Conservation (phyloP, 2,113 vertebrate species). For the Meleagris gallopavo region DNA sequence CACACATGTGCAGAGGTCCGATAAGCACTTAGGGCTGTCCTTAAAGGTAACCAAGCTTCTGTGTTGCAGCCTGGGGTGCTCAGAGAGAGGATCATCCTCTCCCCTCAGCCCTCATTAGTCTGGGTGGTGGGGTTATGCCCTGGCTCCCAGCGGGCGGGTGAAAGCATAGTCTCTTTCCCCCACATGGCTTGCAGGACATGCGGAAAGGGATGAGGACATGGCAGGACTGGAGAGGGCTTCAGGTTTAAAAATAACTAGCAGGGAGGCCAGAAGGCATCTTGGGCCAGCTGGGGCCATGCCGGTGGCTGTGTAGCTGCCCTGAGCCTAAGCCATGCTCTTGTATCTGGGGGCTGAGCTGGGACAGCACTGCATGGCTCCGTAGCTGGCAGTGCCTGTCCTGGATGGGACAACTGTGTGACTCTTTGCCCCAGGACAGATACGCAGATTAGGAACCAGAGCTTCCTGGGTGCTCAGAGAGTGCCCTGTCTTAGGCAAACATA, state of each 20-base stretch:
- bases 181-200: not conserved
- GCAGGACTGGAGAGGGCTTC: not conserved
- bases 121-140: not conserved
- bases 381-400: not conserved
- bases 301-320: not conserved
- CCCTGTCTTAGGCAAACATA: not conserved
- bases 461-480: not conserved
- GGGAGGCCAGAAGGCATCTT: not conserved
- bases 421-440: not conserved
- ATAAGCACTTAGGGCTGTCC: not conserved
- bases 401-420: no score
- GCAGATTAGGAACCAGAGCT: not conserved
- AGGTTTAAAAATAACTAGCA: constrained; percentile 23
- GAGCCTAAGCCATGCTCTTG: accelerated
- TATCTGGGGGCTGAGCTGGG: not conserved
- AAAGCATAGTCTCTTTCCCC: not conserved
- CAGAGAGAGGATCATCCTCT: not conserved
- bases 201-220: not conserved
- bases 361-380: accelerated
- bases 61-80: not conserved
- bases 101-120: not conserved
- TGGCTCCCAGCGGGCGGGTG: no score
- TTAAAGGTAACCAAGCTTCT: not conserved
- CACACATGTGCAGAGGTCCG: not conserved
- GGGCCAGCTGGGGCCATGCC: not conserved